Base-by-base conservation (phyloP, 2,797 vertebrate genomes). In the Hydrolagus colliei region DNA sequence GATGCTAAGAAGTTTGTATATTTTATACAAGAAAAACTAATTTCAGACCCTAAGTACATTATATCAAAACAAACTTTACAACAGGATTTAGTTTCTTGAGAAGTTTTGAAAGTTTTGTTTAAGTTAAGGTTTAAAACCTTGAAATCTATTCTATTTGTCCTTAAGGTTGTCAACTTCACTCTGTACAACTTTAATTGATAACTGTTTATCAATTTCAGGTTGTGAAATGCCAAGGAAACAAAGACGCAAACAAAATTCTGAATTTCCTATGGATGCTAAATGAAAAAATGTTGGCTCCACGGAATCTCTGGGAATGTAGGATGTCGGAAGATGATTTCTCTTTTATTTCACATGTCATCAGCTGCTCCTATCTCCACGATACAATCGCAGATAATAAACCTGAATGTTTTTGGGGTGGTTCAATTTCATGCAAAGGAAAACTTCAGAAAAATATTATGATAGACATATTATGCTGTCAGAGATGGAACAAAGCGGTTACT, bases 381-480 rank as follows among this genome's bases (percentile, higher is more conserved):
- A 9, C 59, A 20, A 18, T 3, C 18, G 10, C 8, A 1, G 20
- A 7, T 1, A 59, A 18, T 20, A 77, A n/a, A 11, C 59, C 75
- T 2, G 9, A 52, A 18, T 59, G 59, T 77, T 77, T 59, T 77
- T 77, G 52, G 52, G 75, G 75, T 61, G 75, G 16, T 59, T 77
- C 75, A 77, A 20, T 77, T 77, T 77, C 75, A 52, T 77, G 75
- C 32, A 59, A 20, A 59, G 75, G 75, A 20, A 77, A 61, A 12
- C 75, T 20, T 77, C 75, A 77, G 41, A 77, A 61, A 77, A 18
- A 77, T 59, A n/a, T 77, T 11, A 77, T 77, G 75, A 77, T 77
- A 1, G 16, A 77, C 61, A 77, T 61, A 61, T 77, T 77, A 59
- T 77, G 75, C 10, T 77, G 52, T n/a, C 2, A n/a, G 1, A 61